Conservation (phyloP, 2,888 invertebrate genomes). For the Agrochola lota region DNA sequence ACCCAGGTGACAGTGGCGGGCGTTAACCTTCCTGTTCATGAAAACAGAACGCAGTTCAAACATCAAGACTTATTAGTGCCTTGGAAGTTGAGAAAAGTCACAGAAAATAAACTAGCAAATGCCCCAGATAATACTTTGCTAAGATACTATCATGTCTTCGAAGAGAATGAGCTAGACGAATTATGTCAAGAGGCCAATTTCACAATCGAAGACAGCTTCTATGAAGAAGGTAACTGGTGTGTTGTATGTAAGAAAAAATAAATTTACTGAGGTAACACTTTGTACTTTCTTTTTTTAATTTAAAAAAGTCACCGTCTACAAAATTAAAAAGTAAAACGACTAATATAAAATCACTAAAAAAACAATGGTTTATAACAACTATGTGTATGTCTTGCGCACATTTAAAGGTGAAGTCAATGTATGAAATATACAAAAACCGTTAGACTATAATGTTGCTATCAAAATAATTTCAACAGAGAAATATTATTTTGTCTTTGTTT, state of each 20-base stretch:
- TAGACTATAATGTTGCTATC: constrained; percentile 26
- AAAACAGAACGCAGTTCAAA: constrained; percentile 97
- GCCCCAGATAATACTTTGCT: constrained; percentile 91
- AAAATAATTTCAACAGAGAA: constrained; percentile 38
- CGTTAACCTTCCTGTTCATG: constrained; percentile 94
- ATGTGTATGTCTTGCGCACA: constrained; percentile 63
- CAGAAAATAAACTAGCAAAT: constrained; percentile 77
- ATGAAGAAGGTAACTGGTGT: constrained; percentile 99
- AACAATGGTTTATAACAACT: constrained; percentile 68
- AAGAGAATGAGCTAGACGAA: constrained; percentile 94
- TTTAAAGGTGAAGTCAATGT: constrained; percentile 40
- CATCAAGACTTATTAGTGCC: constrained; percentile 98
- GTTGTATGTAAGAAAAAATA: constrained; percentile 93
- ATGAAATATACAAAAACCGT: constrained; percentile 39
- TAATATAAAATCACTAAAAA: constrained; percentile 76
- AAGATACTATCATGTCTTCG: constrained; percentile 98
- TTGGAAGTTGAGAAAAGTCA: constrained; percentile 93
- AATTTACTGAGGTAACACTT: constrained; percentile 73
- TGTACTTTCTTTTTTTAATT: constrained; percentile 78
- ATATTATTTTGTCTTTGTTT: constrained; percentile 2
- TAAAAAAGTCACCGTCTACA: constrained; percentile 75
- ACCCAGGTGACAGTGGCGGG: constrained; percentile 74
- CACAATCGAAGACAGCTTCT: constrained; percentile 93
- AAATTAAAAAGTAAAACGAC: constrained; percentile 75
- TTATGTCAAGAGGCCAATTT: constrained; percentile 91